A percentile compares a stretch with the other conserved stretches of the same genome.
Conservation (phyloP, 2,113 vertebrate species). For the Salvator merianae region DNA sequence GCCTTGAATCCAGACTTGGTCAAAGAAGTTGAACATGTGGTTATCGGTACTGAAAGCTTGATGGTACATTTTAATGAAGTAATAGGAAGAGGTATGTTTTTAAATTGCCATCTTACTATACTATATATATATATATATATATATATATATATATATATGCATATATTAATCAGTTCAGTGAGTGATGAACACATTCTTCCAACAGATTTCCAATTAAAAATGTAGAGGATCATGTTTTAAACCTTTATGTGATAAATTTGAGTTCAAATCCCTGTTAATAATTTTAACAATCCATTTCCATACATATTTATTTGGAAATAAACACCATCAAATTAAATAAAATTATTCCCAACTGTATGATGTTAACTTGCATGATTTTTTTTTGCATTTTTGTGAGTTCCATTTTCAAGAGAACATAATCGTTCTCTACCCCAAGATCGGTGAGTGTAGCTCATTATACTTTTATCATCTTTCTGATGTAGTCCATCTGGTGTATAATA, state of each 20-base stretch:
- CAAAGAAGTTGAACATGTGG: constrained; percentile 93
- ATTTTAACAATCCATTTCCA: not conserved
- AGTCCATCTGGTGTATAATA: too few relatives aligned
- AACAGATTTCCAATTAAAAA: not conserved
- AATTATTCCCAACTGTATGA: not conserved
- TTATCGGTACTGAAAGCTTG: constrained; percentile 90
- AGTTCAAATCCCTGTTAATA: not conserved
- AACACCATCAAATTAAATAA: too few relatives aligned
- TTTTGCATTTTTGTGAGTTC: not conserved
- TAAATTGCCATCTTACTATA: not conserved
- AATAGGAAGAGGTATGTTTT: constrained; percentile 93
- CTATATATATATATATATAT: too few relatives aligned
- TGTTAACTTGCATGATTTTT: not conserved
- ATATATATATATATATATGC: too few relatives aligned
- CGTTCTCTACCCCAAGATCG: not conserved
- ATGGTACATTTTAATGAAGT: constrained; percentile 92
- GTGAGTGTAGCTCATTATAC: not conserved
- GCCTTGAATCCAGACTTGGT: constrained; percentile 93
- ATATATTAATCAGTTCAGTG: too few relatives aligned
- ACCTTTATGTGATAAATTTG: not conserved
- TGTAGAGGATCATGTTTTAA: not conserved
- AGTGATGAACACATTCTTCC: too few relatives aligned
- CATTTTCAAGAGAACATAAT: not conserved
- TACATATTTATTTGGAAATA: too few relatives aligned
- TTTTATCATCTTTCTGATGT: not conserved